phyloP scores from a whole-genome alignment of 1,140 invertebrate species.

The Anastrepha obliqua region DNA sequence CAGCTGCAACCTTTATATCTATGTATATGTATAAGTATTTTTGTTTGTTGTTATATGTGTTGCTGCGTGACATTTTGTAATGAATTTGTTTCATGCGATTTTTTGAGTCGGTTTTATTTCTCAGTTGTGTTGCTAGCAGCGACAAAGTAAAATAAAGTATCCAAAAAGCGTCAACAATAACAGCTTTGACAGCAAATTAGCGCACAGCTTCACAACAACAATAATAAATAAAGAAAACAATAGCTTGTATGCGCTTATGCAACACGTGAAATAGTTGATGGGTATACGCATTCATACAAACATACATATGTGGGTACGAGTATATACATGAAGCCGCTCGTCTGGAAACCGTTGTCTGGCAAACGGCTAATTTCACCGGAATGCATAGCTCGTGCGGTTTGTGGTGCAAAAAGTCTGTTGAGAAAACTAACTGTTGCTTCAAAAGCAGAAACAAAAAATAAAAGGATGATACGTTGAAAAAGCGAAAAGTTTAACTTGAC shows the following conservation, averaged over 20 bases:
- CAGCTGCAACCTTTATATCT: not conserved
- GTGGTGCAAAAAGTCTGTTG: not conserved
- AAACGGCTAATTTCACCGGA: conserved; percentile 42
- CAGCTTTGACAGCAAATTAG: conserved; percentile 23
- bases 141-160: not conserved
- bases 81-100: not conserved
- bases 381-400: not conserved
- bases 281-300: not conserved
- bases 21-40: too few species aligned
- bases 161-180: conserved; percentile 28
- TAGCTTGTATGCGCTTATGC: conserved; percentile 21
- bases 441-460: not conserved
- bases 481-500: conserved; percentile 38
- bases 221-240: not conserved
- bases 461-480: not conserved
- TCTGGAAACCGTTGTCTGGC: not conserved
- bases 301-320: not conserved
- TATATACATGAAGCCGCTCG: not conserved
- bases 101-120: not conserved
- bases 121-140: not conserved
- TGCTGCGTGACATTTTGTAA: conserved; percentile 21
- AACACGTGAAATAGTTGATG: not conserved
- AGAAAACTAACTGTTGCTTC: not conserved
- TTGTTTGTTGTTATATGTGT: not conserved
- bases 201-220: conserved; percentile 33